A percentile compares a stretch with the other conserved stretches of the same genome.
Conservation (phyloP, 2,888 invertebrate species). For the Thecocarcelia acutangulata region DNA sequence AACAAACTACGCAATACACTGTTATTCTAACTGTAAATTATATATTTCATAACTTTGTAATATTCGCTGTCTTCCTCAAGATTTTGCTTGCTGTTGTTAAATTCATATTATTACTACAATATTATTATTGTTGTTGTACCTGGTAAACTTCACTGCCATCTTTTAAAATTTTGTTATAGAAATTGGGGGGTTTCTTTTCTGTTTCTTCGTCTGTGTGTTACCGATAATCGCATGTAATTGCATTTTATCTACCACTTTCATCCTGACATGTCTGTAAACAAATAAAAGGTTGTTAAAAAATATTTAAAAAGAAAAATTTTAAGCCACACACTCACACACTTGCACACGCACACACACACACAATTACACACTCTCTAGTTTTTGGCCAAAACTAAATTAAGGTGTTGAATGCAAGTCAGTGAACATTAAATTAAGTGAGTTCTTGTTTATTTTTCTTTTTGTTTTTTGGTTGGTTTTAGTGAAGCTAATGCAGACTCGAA, state of each 20-base stretch:
- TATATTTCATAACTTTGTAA: slow-evolving; percentile 79
- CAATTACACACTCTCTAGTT: slow-evolving; percentile 15
- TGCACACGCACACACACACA: not conserved
- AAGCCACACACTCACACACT: not conserved
- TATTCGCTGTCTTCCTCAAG: slow-evolving; percentile 26
- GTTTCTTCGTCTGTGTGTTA: slow-evolving; percentile 38
- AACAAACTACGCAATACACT: not conserved
- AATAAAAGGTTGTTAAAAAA: slow-evolving; percentile 71
- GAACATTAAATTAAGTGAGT: slow-evolving; percentile 62
- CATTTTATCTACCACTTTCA: slow-evolving; percentile 80
- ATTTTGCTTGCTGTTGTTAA: slow-evolving; percentile 25
- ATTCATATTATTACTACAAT: not conserved
- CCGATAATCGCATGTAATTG: slow-evolving; percentile 81
- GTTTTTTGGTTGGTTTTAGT: not conserved
- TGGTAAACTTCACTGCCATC: not conserved
- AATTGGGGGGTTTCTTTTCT: not conserved
- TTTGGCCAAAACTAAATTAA: slow-evolving; percentile 63
- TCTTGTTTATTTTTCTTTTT: not conserved
- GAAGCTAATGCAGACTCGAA: slow-evolving; percentile 4
- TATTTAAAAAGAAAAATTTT: slow-evolving; percentile 39
- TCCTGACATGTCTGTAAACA: slow-evolving; percentile 79
- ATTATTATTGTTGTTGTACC: slow-evolving; percentile 25
- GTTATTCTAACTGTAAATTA: slow-evolving; percentile 79
- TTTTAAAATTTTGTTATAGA: not conserved
- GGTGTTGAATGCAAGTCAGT: slow-evolving; percentile 69